Evolutionary conservation across 2,113 vertebrate genomes (phyloP), one percentile per base, ranked within the genome.

Genomic region (Crotophaga sulcirostris): DNA sequence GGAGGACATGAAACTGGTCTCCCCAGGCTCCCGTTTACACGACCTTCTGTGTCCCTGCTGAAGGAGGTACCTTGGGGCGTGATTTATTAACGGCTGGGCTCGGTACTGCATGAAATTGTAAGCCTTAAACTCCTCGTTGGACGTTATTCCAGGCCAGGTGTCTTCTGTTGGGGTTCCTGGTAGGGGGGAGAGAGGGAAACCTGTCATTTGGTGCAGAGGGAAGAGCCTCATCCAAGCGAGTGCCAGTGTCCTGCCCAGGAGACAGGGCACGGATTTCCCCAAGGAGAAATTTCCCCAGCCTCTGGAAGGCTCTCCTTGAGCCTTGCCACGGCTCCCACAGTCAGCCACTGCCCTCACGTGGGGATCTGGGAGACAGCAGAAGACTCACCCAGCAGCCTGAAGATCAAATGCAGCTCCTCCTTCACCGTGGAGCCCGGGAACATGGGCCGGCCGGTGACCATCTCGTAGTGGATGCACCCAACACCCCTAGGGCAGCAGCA

Each of bases 361-460:
- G 95, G 26, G 19, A 34, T 8, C 13, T 7, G 26, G 56, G 45
- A 82, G 47, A 25, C 59, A 28, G 90, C 87, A 67, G 66, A 49
- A 40, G 49, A 91, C 98, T 98, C 96, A 99, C 98, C 98, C 33
- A 98, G 96, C 90, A 99, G 98, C 60, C 99, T 98, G 94, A 99
- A 99, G 94, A 99, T 98, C 55, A 99, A 96, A 91, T 99, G 98
- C 33, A 99, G 98, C 96, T 99, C 99, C 81, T 99, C 99, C 87
- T 99, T 99, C 87, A 99, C 98, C 0, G 99, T 99, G 80, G 99
- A 99, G 60, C 99, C 99, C 1, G 99, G 99, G 97, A 99, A 99
- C 98, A 99, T 98, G 52, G 99, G 99, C 55, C 99, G 98, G 24
- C 99, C 99, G 2, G 99, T 99, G 42, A 98, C 98, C 99, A 99